Conservation (phyloP, 2,113 vertebrate species). For the Speoplatyrhinus poulsoni region DNA sequence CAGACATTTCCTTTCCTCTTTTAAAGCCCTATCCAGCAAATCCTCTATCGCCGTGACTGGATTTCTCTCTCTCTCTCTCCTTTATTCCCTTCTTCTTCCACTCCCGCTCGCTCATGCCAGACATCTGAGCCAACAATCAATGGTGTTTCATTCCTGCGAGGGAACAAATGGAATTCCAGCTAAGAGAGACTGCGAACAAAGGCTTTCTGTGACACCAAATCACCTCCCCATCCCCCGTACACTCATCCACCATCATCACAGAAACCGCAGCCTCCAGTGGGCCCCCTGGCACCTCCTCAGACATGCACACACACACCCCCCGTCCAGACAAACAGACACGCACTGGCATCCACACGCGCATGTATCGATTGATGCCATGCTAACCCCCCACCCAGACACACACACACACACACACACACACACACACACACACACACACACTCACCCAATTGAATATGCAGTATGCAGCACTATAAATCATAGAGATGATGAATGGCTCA, state of each 20-base stretch:
- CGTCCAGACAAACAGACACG: constrained; percentile 11
- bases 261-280: constrained; percentile 26
- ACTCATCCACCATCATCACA: constrained; percentile 5
- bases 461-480: not conserved
- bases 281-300: constrained; percentile 21
- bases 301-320: constrained; percentile 15
- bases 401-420: constrained; percentile 12
- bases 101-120: constrained; percentile 14
- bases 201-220: constrained; percentile 40
- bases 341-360: not conserved
- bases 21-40: not conserved
- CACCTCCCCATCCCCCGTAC: constrained; percentile 16
- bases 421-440: constrained; percentile 13
- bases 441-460: not conserved
- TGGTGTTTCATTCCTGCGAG: constrained; percentile 69
- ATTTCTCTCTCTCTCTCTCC: constrained; percentile 36
- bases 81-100: not conserved
- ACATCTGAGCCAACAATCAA: constrained; percentile 77
- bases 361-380: too few relatives aligned
- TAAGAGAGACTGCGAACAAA: constrained; percentile 58
- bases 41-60: not conserved
- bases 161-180: constrained; percentile 74
- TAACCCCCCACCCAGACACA: constrained; percentile 16
- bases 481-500: not conserved
- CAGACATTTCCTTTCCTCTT: not conserved